Conservation (phyloP, 2,113 vertebrate species). For the Rostratula benghalensis region DNA sequence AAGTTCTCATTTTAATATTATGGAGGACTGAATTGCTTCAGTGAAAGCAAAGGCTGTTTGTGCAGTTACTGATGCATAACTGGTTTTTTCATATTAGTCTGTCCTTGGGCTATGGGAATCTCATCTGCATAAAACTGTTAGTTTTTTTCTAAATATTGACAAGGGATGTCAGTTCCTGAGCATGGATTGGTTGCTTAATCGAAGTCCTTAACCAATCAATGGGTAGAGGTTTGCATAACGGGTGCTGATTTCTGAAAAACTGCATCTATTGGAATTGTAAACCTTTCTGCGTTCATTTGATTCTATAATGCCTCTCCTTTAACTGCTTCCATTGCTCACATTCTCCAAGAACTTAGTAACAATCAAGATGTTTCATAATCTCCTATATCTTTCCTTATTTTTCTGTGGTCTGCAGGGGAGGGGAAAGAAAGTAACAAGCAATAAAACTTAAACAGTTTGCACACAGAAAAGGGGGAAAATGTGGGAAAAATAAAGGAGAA, state of each 20-base stretch:
- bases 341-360: not conserved
- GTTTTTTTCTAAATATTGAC: not conserved
- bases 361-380: not conserved
- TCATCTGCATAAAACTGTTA: not conserved
- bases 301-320: not conserved
- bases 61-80: not conserved
- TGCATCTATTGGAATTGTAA: not conserved
- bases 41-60: not conserved
- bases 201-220: conserved; percentile 2
- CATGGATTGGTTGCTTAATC: not conserved
- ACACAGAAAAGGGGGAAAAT: not conserved
- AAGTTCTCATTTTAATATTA: conserved; percentile 33
- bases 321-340: not conserved
- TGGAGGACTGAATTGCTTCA: not conserved
- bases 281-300: not conserved
- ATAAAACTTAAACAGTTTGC: not conserved
- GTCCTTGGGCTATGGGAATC: not conserved
- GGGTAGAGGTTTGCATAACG: not conserved
- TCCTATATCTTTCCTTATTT: not conserved
- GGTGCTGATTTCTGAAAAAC: not conserved
- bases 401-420: not conserved
- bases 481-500: not conserved
- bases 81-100: not conserved
- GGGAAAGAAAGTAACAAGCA: not conserved
- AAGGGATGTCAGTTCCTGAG: not conserved